Evolutionary conservation across 2,113 vertebrate species (phyloP), one percentile per base, ranked within the genome.

Genomic region (Ciconia stormi): DNA sequence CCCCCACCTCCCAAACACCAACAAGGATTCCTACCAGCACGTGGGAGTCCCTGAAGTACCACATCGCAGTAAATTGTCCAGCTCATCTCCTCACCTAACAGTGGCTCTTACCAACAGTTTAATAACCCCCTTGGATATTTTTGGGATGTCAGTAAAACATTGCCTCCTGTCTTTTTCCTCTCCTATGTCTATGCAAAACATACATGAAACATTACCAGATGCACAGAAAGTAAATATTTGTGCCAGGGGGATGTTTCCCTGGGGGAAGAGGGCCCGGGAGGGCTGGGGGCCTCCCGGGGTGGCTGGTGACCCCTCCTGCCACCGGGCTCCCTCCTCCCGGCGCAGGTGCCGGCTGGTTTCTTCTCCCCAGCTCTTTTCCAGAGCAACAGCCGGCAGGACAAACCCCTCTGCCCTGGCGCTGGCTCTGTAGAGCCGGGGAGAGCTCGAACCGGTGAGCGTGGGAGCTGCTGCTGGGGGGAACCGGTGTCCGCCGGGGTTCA

Each of bases 1-100:
- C 53, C 10, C 12, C 42, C 2, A 0, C 10, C 44, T 11, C 30
- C 19, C 13, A 26, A 81, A 16, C 0, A 0, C 20, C 49, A 40
- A 0, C 40, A 67, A n/a, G 79, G 63, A 55, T 26, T 29, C 11
- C 8, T 13, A 65, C 36, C 10, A 10, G 21, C 2, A 2, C 26
- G 9, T 8, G 42, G 34, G 52, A 67, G 16, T 18, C 34, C 69
- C 47, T 7, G 6, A 27, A 42, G 7, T 16, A 34, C 63, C 42
- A 8, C 23, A 32, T 23, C 34, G 23, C 49, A n/a, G 38, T 25
- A 21, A 63, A 26, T 4, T 25, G 6, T 32, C 49, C 40, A 38
- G 52, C 62, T 25, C 4, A 32, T 52, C 50, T 49, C 66, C 46
- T 56, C 52, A 16, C 23, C 38, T n/a, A 32, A 11, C 23, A 40